Evolutionary conservation across 2,113 vertebrate genomes (phyloP).

Genomic region (Todiramphus saurophagus): DNA sequence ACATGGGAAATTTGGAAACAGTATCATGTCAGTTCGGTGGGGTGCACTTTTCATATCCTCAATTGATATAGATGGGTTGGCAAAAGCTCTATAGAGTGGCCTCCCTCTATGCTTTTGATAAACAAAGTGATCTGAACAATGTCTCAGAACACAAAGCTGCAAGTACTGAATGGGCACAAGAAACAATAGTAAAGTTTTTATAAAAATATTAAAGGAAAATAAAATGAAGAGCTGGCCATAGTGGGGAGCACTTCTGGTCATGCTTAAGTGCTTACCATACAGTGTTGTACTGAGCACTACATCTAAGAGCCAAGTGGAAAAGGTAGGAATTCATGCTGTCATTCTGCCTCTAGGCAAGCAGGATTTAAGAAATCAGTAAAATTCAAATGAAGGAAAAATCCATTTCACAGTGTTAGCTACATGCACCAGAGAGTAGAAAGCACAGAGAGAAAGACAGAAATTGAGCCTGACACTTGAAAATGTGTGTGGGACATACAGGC

Average conservation of each 20-base stretch:
- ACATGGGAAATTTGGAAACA: neutral
- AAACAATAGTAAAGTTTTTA: neutral
- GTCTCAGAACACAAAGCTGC: neutral
- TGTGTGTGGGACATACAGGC: neutral
- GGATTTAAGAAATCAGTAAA: slow-evolving; percentile 15
- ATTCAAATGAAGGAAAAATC: slow-evolving; percentile 32
- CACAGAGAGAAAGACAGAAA: neutral
- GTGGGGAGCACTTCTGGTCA: neutral
- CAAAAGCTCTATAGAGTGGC: neutral
- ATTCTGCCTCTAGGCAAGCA: neutral
- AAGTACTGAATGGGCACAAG: neutral
- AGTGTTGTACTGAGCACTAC: neutral
- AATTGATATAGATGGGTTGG: neutral
- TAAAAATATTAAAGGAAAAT: neutral
- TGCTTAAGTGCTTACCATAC: neutral
- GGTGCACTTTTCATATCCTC: neutral
- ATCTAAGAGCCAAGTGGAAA: neutral
- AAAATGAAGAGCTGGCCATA: neutral
- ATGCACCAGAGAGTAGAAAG: neutral
- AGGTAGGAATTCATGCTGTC: neutral
- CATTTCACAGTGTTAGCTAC: neutral
- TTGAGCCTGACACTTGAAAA: neutral
- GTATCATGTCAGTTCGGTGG: neutral
- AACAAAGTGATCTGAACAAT: neutral
- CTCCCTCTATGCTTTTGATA: neutral